Evolutionary conservation across 2,888 invertebrate genomes (phyloP), one percentile per base, ranked within the genome.

Genomic region (Lamproptera curius): DNA sequence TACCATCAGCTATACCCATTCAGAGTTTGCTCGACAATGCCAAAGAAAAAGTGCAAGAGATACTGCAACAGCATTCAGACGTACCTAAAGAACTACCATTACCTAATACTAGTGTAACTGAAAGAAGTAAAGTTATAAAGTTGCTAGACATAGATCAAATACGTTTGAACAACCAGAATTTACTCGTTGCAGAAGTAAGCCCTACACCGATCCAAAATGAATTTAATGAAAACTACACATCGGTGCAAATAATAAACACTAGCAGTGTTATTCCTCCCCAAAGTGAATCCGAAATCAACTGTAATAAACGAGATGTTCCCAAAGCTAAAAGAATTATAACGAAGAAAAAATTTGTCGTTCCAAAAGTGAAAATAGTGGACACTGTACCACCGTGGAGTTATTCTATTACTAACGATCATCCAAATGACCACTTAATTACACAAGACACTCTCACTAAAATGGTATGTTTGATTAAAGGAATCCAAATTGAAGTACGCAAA

Each of bases 371-470:
- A 38, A 5, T 28, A 36, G 6, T 16, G 6, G 6, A 5, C 8
- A 16, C 10, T 16, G 4, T 26, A 14, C 44, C 44, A 14, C 28
- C 37, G 11, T 44, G 44, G 44, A 44, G 44, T 4, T 16, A 17
- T 4, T 6, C 17, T 13, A 2, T 37, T 31, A 8, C 16, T 9
- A 14, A 38, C 9, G 14, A 42, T 28, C 28, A 41, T 23, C 34
- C 44, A 5, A 56, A 56, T n/a, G 62, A 64, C 8, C 50, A 49
- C 40, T 55, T 69, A 10, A 56, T 70, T 36, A 61, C 69, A 10
- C 37, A 62, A 35, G 84, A 83, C 50, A 74, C 83, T 6, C 63
- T 85, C 1, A 69, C 74, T 41, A 83, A 78, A 71, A 79, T 85
- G 70, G 54, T 85, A 15, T 56, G 48, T 44, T 15, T 76, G 13